Evolutionary conservation across 1,140 invertebrate genomes (phyloP).

Genomic region (Drosophila takahashii): DNA sequence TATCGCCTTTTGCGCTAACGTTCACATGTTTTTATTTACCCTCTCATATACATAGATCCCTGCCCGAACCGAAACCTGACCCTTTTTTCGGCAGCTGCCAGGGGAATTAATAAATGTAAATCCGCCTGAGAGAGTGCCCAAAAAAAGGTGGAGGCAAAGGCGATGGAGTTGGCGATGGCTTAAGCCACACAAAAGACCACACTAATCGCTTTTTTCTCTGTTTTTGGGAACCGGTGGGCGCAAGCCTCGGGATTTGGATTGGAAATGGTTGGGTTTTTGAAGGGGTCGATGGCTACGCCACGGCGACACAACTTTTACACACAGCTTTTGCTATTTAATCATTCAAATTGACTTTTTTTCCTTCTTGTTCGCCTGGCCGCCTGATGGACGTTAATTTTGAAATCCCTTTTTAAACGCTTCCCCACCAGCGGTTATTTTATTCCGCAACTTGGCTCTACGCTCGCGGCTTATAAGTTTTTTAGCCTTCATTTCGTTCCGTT

Average conservation of each 20-base stretch:
- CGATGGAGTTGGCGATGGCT: constrained; percentile 40
- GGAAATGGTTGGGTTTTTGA: constrained; percentile 22
- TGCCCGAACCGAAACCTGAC: constrained; percentile 22
- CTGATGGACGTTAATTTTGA: constrained; percentile 77
- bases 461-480: constrained; percentile 76
- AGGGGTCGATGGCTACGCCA: neutral
- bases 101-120: constrained; percentile 73
- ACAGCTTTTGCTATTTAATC: constrained; percentile 76
- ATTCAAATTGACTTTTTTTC: constrained; percentile 76
- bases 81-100: constrained; percentile 43
- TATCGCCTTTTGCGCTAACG: constrained; percentile 50
- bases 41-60: neutral
- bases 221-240: neutral
- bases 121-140: constrained; percentile 57
- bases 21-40: constrained; percentile 59
- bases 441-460: constrained; percentile 69
- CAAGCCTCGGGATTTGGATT: constrained; percentile 26
- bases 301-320: constrained; percentile 52
- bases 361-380: constrained; percentile 2
- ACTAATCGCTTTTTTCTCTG: constrained; percentile 68
- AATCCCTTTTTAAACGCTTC: constrained; percentile 69
- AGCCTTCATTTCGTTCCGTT: constrained; percentile 34
- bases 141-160: constrained; percentile 15
- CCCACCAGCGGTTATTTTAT: constrained; percentile 28
- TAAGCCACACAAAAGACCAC: constrained; percentile 65